phyloP scores from a whole-genome alignment of 2,888 invertebrate genomes.

The Hesperia comma region DNA sequence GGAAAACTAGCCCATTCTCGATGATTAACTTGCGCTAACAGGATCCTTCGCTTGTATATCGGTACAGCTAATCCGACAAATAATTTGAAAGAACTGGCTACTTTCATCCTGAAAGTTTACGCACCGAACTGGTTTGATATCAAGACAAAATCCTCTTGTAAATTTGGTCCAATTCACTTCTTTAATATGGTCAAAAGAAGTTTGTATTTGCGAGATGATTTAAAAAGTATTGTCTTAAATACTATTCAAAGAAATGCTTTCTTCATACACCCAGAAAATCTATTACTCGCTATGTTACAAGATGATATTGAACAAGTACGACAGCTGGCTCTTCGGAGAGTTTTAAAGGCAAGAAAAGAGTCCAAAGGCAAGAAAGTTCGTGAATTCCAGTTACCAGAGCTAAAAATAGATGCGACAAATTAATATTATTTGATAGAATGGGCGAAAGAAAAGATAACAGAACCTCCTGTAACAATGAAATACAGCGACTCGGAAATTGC shows the following conservation, averaged over 20 bases:
- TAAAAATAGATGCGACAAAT: no score
- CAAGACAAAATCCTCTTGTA: neutral
- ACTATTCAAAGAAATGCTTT: neutral
- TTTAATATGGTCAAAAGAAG: neutral
- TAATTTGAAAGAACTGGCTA: conserved; percentile 40
- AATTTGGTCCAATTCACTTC: neutral
- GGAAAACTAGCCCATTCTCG: conserved; percentile 43
- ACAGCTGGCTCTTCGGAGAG: conserved; percentile 7
- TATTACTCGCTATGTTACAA: neutral
- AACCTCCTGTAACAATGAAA: no score
- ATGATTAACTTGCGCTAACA: conserved; percentile 43
- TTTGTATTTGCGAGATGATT: neutral
- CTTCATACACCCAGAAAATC: neutral
- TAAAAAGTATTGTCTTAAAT: neutral
- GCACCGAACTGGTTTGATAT: neutral
- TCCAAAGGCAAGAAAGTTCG: conserved; percentile 3
- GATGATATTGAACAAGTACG: neutral
- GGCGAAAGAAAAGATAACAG: no score
- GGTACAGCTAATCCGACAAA: conserved; percentile 37
- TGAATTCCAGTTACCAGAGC: neutral
- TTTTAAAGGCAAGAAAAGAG: conserved; percentile 45
- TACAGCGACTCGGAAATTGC: no score
- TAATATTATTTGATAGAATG: no score
- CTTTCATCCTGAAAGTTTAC: conserved; percentile 36
- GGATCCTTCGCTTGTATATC: conserved; percentile 43